phyloP scores from a whole-genome alignment of 2,888 invertebrate species.

The Mellilla xanthometata region DNA sequence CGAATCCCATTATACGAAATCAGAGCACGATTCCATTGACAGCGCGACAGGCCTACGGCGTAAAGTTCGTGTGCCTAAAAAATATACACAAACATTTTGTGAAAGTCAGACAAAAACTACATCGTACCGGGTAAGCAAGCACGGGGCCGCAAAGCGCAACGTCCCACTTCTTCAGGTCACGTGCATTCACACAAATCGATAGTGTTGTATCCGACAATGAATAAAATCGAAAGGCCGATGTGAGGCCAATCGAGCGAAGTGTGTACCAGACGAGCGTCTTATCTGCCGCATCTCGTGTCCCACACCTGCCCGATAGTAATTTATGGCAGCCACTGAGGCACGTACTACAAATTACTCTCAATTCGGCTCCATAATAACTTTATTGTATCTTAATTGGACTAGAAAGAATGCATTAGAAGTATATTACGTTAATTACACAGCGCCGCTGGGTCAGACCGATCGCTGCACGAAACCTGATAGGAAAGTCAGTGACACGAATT shows the following conservation, averaged over 20 bases:
- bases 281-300: conserved; percentile 21
- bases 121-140: conserved; percentile 13
- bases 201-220: conserved; percentile 35
- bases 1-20: conserved; percentile 1
- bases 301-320: conserved; percentile 33
- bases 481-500: conserved; percentile 78
- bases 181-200: conserved; percentile 26
- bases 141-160: conserved; percentile 22
- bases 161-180: conserved; percentile 28
- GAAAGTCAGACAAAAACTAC: conserved; percentile 43
- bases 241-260: too few species aligned
- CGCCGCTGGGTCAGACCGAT: conserved; percentile 52
- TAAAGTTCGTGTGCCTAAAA: conserved; percentile 30
- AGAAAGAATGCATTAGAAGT: conserved; percentile 27
- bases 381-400: conserved; percentile 30
- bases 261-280: conserved; percentile 27
- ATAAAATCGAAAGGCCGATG: conserved; percentile 61
- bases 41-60: conserved; percentile 22
- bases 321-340: conserved; percentile 38
- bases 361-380: conserved; percentile 34
- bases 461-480: conserved; percentile 58
- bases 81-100: conserved; percentile 35
- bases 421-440: conserved; percentile 34
- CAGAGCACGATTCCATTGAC: conserved; percentile 30
- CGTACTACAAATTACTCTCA: conserved; percentile 39